Conservation (phyloP, 2,888 invertebrate species). For the Drosophila quasianomalipes region DNA sequence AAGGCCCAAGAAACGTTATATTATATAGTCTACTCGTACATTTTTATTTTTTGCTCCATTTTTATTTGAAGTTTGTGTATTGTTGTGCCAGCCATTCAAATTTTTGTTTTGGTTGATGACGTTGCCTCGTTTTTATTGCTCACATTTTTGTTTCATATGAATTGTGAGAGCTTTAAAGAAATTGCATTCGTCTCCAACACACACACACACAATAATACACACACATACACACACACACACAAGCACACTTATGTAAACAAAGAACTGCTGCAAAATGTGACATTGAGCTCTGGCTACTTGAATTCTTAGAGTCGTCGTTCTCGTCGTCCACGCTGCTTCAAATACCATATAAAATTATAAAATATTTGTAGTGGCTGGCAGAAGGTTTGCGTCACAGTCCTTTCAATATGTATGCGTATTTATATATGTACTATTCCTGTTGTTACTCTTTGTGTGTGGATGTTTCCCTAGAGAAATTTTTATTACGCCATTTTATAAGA, state of each 20-base stretch:
- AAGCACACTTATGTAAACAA: constrained; percentile 5
- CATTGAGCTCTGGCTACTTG: constrained; percentile 19
- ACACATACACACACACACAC: constrained; percentile 13
- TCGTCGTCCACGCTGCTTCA: constrained; percentile 44
- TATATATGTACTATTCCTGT: constrained; percentile 11
- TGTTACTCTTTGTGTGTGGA: constrained; percentile 7
- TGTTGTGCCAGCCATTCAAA: constrained; percentile 39
- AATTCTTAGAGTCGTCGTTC: constrained; percentile 19
- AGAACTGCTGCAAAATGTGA: constrained; percentile 26
- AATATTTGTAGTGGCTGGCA: constrained; percentile 61
- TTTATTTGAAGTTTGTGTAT: constrained; percentile 74
- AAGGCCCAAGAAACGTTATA: constrained; percentile 26
- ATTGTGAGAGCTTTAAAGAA: constrained; percentile 54
- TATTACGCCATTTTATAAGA: constrained; percentile 7
- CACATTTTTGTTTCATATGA: constrained; percentile 31
- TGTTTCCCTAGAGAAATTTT: not conserved
- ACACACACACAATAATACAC: constrained; percentile 28
- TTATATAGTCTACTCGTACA: constrained; percentile 13
- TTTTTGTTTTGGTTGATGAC: constrained; percentile 22
- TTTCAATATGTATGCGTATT: constrained; percentile 28
- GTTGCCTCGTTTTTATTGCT: constrained; percentile 58
- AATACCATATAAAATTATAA: constrained; percentile 67
- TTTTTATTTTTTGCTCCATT: constrained; percentile 48
- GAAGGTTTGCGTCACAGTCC: constrained; percentile 44
- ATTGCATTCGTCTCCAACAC: constrained; percentile 56